phyloP scores from a whole-genome alignment of 1,140 invertebrate genomes.

The Globodera rostochiensis region DNA sequence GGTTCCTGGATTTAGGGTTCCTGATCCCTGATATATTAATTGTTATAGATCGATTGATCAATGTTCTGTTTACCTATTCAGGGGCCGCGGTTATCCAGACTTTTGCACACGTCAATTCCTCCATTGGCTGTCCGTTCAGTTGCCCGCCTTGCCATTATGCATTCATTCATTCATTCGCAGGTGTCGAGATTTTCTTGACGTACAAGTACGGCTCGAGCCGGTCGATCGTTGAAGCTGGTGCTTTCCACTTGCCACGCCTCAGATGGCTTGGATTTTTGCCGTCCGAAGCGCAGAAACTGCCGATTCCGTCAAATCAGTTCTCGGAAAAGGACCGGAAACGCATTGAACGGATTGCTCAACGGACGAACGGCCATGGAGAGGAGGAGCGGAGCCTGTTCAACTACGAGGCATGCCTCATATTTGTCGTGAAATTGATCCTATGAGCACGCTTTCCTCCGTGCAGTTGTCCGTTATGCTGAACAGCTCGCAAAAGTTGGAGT shows the following conservation, averaged over 20 bases:
- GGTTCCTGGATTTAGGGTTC: slow-evolving; percentile 82
- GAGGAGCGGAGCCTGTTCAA: not conserved
- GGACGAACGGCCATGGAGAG: not conserved
- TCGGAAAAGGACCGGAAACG: slow-evolving; percentile 8
- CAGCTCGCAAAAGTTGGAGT: slow-evolving; percentile 18
- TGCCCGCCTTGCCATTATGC: slow-evolving; percentile 71
- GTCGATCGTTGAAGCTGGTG: slow-evolving; percentile 64
- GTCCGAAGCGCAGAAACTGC: slow-evolving; percentile 71
- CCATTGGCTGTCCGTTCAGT: slow-evolving; percentile 72
- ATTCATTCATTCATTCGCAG: slow-evolving; percentile 41
- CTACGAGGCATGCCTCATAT: not conserved
- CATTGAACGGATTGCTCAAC: slow-evolving; percentile 21
- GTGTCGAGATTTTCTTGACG: slow-evolving; percentile 80
- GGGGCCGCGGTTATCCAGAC: slow-evolving; percentile 92
- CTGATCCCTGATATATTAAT: slow-evolving; percentile 79
- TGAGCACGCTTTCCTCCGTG: not conserved
- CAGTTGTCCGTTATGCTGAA: slow-evolving; percentile 18
- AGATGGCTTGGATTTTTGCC: slow-evolving; percentile 78
- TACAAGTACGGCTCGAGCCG: slow-evolving; percentile 75
- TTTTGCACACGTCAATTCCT: slow-evolving; percentile 80
- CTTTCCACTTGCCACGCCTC: slow-evolving; percentile 72
- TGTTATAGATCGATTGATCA: slow-evolving; percentile 57
- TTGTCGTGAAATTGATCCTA: not conserved
- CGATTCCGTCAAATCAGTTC: slow-evolving; percentile 35
- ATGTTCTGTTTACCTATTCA: slow-evolving; percentile 73